Base-by-base conservation (phyloP, 2,797 vertebrate species). In the Hozukius guyotensis region DNA sequence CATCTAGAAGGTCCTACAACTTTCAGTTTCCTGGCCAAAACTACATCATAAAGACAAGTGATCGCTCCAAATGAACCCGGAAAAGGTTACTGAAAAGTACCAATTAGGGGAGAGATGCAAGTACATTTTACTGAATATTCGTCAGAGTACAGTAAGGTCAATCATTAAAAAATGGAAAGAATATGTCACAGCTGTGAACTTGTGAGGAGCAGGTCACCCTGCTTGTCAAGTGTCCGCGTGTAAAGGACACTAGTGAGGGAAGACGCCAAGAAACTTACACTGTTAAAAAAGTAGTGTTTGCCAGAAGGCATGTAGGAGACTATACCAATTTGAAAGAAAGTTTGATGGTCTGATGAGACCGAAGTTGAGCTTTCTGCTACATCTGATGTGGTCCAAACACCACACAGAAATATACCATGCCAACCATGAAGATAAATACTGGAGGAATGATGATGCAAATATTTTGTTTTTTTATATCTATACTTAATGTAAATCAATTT, bases 261-360 rank as follows among this genome's bases (percentile, higher is more conserved):
- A 29, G 49, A 36, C 3, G 1, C 32, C 32, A 18, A 38, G 75
- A 70, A 3, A 34, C 34, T 32, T 20, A 18, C 10, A 63, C 10
- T 10, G 31, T 8, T 10, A 67, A 61, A 27, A 68, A 74, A 60
- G 7, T 67, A 42, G 18, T 34, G 18, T 53, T 80, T 67, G 49
- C 52, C 64, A 52, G 22, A 52, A 73, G 24, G 25, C 52, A 82
- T 27, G 4, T 22, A 42, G 31, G 24, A 70, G 10, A 34, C 16
- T 24, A 4, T 24, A 55, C 68, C 24, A 71, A 60, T 65, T 20
- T 60, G 22, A n/a, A 34, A 65, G 53, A 60, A 13, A 4, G 42
- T 65, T 73, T 73, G 36, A 77, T 32, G 16, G 27, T 75, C 49
- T 63, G 64, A 78, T 52, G 52, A 22, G 52, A 66, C 20, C 24